Evolutionary conservation across 1,140 invertebrate genomes (phyloP).

Genomic region (Geopemphigus sp.): DNA sequence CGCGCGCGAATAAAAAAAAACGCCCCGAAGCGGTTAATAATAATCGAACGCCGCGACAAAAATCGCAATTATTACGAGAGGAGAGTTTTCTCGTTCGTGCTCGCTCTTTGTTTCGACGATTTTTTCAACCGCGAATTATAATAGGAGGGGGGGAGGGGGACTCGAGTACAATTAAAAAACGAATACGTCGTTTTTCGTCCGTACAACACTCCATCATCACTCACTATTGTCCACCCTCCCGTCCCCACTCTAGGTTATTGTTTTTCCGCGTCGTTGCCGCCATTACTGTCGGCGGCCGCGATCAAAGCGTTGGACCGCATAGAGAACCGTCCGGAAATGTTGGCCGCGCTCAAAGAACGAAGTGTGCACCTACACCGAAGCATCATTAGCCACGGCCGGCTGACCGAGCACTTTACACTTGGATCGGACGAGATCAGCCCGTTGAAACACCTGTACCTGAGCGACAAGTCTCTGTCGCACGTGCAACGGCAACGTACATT

Average conservation of each 20-base stretch:
- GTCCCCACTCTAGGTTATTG: slow-evolving; percentile 89
- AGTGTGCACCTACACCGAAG: slow-evolving; percentile 59
- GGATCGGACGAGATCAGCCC: slow-evolving; percentile 67
- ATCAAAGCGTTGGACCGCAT: slow-evolving; percentile 75
- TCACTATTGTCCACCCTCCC: too few relatives aligned
- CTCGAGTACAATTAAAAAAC: too few relatives aligned
- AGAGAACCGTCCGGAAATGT: slow-evolving; percentile 66
- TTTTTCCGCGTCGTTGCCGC: slow-evolving; percentile 94
- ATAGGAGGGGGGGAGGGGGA: too few relatives aligned
- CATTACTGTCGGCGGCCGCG: slow-evolving; percentile 83
- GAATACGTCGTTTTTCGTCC: too few relatives aligned
- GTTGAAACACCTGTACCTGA: slow-evolving; percentile 75
- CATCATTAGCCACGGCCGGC: slow-evolving; percentile 54
- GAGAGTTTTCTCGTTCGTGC: too few relatives aligned
- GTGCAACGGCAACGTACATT: slow-evolving; percentile 28
- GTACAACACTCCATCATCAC: too few relatives aligned
- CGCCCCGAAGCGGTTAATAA: too few relatives aligned
- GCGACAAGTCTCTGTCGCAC: slow-evolving; percentile 56
- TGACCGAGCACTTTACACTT: slow-evolving; percentile 60
- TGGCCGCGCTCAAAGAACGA: slow-evolving; percentile 61
- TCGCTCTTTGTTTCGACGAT: too few relatives aligned
- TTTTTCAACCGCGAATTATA: too few relatives aligned
- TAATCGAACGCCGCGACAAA: too few relatives aligned
- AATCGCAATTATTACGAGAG: too few relatives aligned
- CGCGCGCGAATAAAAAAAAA: too few relatives aligned